A percentile compares a stretch with the other conserved stretches of the same genome.
Evolutionary conservation across 2,113 vertebrate genomes (phyloP).

Genomic region (Corythaeola cristata): DNA sequence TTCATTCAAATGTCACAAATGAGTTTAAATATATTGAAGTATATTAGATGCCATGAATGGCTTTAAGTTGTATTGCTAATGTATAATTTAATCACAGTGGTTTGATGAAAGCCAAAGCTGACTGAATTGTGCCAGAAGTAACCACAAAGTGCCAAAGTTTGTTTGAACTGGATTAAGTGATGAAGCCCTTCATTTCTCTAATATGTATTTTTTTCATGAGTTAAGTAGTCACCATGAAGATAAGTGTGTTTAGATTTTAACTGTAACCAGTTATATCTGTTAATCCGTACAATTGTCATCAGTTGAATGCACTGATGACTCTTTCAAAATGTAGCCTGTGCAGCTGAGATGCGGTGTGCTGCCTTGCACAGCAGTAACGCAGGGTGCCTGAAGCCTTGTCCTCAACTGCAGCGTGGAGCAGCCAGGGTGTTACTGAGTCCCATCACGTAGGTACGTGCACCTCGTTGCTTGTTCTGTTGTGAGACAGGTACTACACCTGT

Average conservation of each 20-base stretch:
- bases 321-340: not conserved
- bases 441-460: not conserved
- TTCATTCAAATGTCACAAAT: not conserved
- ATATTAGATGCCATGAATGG: not conserved
- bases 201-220: not conserved
- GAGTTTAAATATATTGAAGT: not conserved
- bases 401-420: not conserved
- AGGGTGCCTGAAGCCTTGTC: not conserved
- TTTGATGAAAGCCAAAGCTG: slow-evolving; percentile 9
- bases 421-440: not conserved
- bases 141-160: not conserved
- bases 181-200: not conserved
- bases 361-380: rapidly evolving
- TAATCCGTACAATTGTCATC: not conserved
- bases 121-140: not conserved
- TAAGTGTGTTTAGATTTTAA: not conserved
- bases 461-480: not conserved
- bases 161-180: not conserved
- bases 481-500: not conserved
- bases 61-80: not conserved
- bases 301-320: not conserved
- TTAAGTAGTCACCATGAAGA: not conserved
- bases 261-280: not conserved
- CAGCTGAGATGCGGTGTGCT: not conserved
- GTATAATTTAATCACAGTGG: not conserved